Base-by-base conservation (phyloP, 1,140 invertebrate genomes). In the Pantala flavescens region DNA sequence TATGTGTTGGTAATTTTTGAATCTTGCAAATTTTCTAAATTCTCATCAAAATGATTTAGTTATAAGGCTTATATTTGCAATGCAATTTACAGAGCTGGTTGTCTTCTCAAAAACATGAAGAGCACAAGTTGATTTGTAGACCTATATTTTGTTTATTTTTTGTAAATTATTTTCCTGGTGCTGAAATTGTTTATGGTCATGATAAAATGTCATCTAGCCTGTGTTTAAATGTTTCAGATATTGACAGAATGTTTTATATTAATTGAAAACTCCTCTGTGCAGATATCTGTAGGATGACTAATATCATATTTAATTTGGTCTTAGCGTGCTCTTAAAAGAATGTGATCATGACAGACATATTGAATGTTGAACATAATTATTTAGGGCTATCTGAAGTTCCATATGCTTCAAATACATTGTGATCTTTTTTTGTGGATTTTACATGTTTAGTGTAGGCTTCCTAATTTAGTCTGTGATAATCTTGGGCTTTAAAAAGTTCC, bases 341-440 rank as follows among this genome's bases (percentile, higher is more conserved):
- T 63, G 49, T 63, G 49, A 63, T 63, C 49, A 21, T 63, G 49
- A 63, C 49, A 63, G 49, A 63, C 49, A 21, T 63, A 36, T 63
- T 21, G n/a, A 63, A 21, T 63, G n/a, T 63, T 63, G n/a, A 21
- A 63, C n/a, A 63, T 63, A 63, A 63, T 63, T 21, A 21, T 63
- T 63, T 63, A 63, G 49, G 49, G 49, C 49, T 63, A 21, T 7
- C 49, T 63, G 49, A 63, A 63, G 49, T 63, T 63, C 12, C n/a
- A 21, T 7, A 63, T 63, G 49, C 49, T 63, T 63, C 49, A 21
- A 63, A 63, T 63, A 19, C 12, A 63, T 63, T 63, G 49, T 63
- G 49, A 63, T 63, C 49, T 63, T 63, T 63, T 36, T 63, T 63
- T 63, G 49, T 63, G n/a, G n/a, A 63, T 63, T 63, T 63, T 63